Percentiles rank a stretch among this genome's conserved stretches.
Conservation (phyloP, 2,113 vertebrate species). For the Cercopithecus mona region DNA sequence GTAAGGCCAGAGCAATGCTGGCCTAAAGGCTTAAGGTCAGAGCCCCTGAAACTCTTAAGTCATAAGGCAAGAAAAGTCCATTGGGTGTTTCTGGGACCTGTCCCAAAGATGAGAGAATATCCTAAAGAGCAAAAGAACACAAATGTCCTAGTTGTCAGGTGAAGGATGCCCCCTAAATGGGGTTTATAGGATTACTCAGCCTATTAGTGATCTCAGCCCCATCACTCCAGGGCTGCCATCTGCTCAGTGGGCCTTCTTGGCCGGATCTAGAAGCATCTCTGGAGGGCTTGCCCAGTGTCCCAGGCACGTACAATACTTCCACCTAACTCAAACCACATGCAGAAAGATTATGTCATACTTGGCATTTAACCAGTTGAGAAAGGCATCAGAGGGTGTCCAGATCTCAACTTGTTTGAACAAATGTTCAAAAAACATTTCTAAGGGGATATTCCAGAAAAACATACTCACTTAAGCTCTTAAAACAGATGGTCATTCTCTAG, state of each 20-base stretch:
- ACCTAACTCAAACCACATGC: conserved; percentile 84
- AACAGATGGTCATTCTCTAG: conserved; percentile 70
- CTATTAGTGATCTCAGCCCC: background rate
- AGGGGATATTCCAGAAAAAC: conserved; percentile 83
- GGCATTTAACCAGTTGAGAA: conserved; percentile 81
- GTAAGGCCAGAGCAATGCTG: background rate
- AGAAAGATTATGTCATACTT: conserved; percentile 83
- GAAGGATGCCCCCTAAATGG: background rate
- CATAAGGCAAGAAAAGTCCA: background rate
- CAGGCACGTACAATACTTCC: conserved; percentile 79
- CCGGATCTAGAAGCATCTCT: conserved; percentile 69
- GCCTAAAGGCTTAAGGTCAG: conserved; percentile 13
- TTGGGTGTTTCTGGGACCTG: background rate
- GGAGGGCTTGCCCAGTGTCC: conserved; percentile 73
- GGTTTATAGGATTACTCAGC: background rate
- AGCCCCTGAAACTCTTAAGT: conserved; percentile 5
- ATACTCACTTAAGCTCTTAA: conserved; percentile 60
- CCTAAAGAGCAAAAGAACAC: background rate
- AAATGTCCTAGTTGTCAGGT: background rate
- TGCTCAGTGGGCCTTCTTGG: conserved; percentile 63
- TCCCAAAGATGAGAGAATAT: conserved; percentile 43
- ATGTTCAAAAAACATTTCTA: conserved; percentile 82
- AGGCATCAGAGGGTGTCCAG: conserved; percentile 82
- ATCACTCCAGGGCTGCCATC: conserved; percentile 30
- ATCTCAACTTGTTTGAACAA: conserved; percentile 80